Conservation (phyloP, 1,140 invertebrate genomes). For the Drosophila subpulchrella region DNA sequence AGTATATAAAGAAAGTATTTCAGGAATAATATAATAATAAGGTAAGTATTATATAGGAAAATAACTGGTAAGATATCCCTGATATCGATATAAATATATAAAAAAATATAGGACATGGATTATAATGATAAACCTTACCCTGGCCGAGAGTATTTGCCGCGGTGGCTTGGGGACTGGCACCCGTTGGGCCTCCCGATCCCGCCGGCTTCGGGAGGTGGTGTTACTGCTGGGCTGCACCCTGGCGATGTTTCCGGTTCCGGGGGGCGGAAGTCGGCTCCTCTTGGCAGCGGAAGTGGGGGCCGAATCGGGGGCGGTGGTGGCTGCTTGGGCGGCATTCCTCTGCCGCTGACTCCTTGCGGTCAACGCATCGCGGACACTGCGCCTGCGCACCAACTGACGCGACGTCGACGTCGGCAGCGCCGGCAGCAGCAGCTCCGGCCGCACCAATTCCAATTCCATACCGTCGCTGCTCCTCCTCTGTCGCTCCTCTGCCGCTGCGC, state of each 20-base stretch:
- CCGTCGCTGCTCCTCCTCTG: constrained; percentile 10
- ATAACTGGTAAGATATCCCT: no score
- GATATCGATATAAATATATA: no score
- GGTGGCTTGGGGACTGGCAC: not conserved
- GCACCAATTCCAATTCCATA: constrained; percentile 11
- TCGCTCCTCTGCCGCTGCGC: constrained; percentile 9
- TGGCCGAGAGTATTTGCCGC: not conserved
- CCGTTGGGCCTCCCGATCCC: not conserved
- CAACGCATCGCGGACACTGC: constrained; percentile 26
- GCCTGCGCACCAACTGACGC: constrained; percentile 60
- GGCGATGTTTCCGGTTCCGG: not conserved
- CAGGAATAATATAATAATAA: no score
- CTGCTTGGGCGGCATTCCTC: not conserved
- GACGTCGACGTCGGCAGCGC: constrained; percentile 6
- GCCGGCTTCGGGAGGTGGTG: not conserved
- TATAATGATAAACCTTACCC: not conserved
- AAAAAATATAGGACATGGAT: no score
- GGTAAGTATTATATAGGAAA: no score
- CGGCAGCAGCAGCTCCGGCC: constrained; percentile 10
- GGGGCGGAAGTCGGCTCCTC: not conserved
- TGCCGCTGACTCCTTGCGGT: constrained; percentile 7
- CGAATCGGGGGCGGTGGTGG: no score
- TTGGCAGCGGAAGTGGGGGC: not conserved
- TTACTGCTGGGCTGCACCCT: constrained; percentile 6
- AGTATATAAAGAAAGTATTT: no score